phyloP scores from a whole-genome alignment of 35 echinoderm and acorn worm genomes.

The Ophiothrix spiculata region DNA sequence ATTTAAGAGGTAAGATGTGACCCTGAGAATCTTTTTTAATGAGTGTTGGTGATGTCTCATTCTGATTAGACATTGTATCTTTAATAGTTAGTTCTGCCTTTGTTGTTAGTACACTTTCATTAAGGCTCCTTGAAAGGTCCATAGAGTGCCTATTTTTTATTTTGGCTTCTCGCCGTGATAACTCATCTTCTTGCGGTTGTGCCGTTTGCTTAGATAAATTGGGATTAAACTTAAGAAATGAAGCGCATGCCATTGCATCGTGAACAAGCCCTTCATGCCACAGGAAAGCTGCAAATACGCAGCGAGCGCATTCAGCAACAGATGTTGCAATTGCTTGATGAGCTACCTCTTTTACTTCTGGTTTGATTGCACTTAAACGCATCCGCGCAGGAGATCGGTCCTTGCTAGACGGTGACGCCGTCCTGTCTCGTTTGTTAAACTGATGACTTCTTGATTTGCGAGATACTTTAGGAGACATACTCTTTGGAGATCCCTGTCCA shows the following conservation, averaged over 20 bases:
- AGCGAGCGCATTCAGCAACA: conserved; percentile 85
- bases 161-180: conserved; percentile 55
- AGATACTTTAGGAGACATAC: conserved; percentile 68
- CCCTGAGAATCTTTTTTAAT: conserved; percentile 8
- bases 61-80: conserved; percentile 52
- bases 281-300: conserved; percentile 89
- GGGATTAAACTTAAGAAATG: conserved; percentile 85
- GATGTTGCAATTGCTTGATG: conserved; percentile 85
- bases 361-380: conserved; percentile 40
- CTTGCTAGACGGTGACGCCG: conserved; percentile 80
- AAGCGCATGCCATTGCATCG: conserved; percentile 98
- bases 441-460: conserved; percentile 55
- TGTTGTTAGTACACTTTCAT: conserved; percentile 35
- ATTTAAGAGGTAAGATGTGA: background rate
- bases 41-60: conserved; percentile 35
- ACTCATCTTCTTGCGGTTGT: conserved; percentile 26
- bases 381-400: conserved; percentile 77
- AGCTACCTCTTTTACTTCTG: conserved; percentile 57
- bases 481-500: conserved; percentile 77
- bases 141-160: conserved; percentile 97
- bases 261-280: conserved; percentile 92
- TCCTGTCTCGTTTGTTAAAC: conserved; percentile 65
- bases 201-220: conserved; percentile 71
- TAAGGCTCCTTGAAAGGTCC: conserved; percentile 79
- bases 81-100: conserved; percentile 25